Evolutionary conservation across 2,113 vertebrate species (phyloP), one percentile per base, ranked within the genome.

Genomic region (Bothrops jararaca): DNA sequence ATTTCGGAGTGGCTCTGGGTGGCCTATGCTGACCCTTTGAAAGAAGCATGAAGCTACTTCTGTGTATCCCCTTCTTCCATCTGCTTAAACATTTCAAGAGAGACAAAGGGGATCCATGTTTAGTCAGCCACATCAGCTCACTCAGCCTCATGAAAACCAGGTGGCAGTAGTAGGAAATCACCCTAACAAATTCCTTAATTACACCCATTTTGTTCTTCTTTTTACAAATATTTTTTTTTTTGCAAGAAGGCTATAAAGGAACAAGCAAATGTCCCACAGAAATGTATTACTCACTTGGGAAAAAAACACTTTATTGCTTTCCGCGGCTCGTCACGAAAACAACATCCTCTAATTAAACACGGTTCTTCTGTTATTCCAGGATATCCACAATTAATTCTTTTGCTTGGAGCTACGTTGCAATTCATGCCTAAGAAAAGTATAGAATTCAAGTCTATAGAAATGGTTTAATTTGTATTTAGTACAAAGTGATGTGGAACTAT

Each of bases 331-430:
- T 6, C 20, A 18, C 1, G 1, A 42, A 57, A 92, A 89, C 92
- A 92, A 24, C 92, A 92, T 0, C 15, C 3, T 80, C 0, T 85
- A 0, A 0, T 5, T 20, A 23, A 2, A 85, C 92, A 92, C 3
- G 0, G 0, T 1, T 0, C 0, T 50, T 5, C 23, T 15, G 2
- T 0, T n/a, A 92, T 92, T 24, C 86, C 86, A 29, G 8, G 1
- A 5, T 5, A 85, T 48, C 92, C 92, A 89, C 92, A 92, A 0
- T 89, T 53, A 0, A 0, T 12, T 92, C 92, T 89, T 3, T 3
- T 23, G 0, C 0, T 1, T 42, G 53, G 52, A 50, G 52, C 1
- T 48, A 92, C 39, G n/a, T 89, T 58, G 20, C 92, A 92, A 18
- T 1, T 29, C 26, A 11, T 12, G 34, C 20, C 22, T 39, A 52